Evolutionary conservation across 2,113 vertebrate species (phyloP).

Genomic region (Myotis yumanensis): DNA sequence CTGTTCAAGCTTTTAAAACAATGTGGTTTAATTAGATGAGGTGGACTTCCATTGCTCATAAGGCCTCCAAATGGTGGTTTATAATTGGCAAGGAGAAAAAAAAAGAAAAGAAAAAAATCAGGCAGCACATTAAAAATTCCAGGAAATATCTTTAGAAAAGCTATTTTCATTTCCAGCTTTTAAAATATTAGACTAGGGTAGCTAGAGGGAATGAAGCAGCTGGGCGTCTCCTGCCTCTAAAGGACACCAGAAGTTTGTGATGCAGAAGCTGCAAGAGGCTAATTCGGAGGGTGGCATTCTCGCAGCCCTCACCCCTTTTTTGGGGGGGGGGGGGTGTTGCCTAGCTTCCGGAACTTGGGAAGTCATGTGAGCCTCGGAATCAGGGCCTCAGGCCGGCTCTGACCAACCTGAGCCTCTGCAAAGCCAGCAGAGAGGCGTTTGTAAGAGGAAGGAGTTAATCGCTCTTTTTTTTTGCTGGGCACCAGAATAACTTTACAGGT

Average conservation of each 20-base stretch:
- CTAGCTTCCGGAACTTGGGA: slow-evolving; percentile 57
- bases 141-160: slow-evolving; percentile 79
- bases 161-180: slow-evolving; percentile 80
- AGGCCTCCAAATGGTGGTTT: slow-evolving; percentile 78
- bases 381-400: slow-evolving; percentile 20
- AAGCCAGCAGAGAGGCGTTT: slow-evolving; percentile 53
- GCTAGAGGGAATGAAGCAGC: slow-evolving; percentile 75
- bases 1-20: slow-evolving; percentile 71
- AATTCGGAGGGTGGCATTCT: slow-evolving; percentile 29
- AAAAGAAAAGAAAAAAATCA: slow-evolving; percentile 69
- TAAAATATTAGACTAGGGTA: slow-evolving; percentile 74
- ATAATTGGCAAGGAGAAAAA: slow-evolving; percentile 67
- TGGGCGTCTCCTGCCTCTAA: slow-evolving; percentile 53
- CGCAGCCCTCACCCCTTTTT: slow-evolving; percentile 36
- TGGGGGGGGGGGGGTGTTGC: slow-evolving; percentile 23
- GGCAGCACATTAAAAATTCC: slow-evolving; percentile 77
- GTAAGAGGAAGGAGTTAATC: slow-evolving; percentile 72
- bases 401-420: slow-evolving; percentile 69
- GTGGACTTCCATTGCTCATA: slow-evolving; percentile 77
- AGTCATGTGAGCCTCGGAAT: slow-evolving; percentile 55
- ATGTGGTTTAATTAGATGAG: slow-evolving; percentile 80
- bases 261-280: slow-evolving; percentile 69
- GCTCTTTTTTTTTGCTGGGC: slow-evolving; percentile 73
- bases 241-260: slow-evolving; percentile 69
- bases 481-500: slow-evolving; percentile 84